Percentiles rank a stretch among this genome's conserved stretches.
phyloP scores from a whole-genome alignment of 1,140 invertebrate species.

The Mylabris phalerata region DNA sequence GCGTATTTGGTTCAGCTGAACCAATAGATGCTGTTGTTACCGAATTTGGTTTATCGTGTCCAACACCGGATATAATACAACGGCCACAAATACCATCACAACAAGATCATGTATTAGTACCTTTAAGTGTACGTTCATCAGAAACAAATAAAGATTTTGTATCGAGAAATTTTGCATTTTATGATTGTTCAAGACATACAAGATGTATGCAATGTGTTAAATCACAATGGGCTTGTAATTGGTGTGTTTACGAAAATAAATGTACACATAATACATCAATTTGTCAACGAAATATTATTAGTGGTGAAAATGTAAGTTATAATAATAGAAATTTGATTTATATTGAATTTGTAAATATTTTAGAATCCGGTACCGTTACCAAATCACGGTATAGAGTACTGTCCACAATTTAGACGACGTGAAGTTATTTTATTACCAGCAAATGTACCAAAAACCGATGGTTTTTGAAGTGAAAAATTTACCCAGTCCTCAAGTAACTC shows the following conservation, averaged over 20 bases:
- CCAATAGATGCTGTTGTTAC: constrained; percentile 82
- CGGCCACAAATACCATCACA: constrained; percentile 73
- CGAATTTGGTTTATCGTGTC: constrained; percentile 72
- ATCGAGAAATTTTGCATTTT: constrained; percentile 86
- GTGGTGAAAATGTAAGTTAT: constrained; percentile 66
- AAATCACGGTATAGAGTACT: constrained; percentile 68
- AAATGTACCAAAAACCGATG: constrained; percentile 82
- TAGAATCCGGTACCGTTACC: constrained; percentile 65
- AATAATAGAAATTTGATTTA: background rate
- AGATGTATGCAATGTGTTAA: constrained; percentile 81
- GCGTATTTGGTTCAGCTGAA: constrained; percentile 81
- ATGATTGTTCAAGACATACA: constrained; percentile 83
- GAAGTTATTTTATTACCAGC: constrained; percentile 71
- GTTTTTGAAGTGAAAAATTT: constrained; percentile 83
- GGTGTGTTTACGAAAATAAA: constrained; percentile 94
- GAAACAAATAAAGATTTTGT: constrained; percentile 96
- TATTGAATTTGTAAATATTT: constrained; percentile 26
- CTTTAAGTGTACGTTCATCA: constrained; percentile 84
- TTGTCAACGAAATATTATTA: constrained; percentile 77
- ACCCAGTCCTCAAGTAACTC: constrained; percentile 76
- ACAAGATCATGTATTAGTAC: constrained; percentile 84
- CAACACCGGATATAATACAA: constrained; percentile 68
- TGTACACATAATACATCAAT: constrained; percentile 81
- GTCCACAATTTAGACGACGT: constrained; percentile 69
- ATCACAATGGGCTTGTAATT: constrained; percentile 87